Base-by-base conservation (phyloP, 1,140 invertebrate genomes). In the Palaemon carinicauda region DNA sequence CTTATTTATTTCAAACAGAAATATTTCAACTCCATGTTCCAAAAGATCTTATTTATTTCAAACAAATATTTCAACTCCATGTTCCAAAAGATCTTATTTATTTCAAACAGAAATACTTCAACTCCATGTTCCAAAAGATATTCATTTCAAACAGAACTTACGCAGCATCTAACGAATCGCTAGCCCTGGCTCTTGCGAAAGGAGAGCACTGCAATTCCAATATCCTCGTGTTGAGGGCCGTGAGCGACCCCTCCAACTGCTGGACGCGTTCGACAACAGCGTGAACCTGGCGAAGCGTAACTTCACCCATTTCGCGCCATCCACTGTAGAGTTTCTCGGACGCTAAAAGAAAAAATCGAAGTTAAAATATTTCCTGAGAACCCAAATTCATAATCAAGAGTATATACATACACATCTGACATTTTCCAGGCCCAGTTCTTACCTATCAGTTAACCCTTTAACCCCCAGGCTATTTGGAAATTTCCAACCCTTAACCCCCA, bases 291-390 rank as follows among this genome's bases (percentile, higher is more conserved):
- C 87, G 74, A 14, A 88, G 71, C 12, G 88, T 88, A 2, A 78
- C 80, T 51, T 88, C 89, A 12, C 89, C 89, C 73, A 87, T 87
- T n/a, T 88, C 87, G 12, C 89, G 87, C 90, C 90, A 90, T 3
- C 83, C 85, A 56, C 88, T 83, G 86, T 86, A 80, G 12, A 89
- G 71, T 33, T 89, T 87, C 52, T 88, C 75, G 52, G 89, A 90
- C 19, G 80, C 89, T 90, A 77, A 41, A 69, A 52, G 10, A 65
- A 80, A 51, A 29, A 56, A 21, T 24, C 10, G 10, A 56, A 50
- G 1, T 17, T 29, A 1, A 21, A 27, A 15, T 29, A 84, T 5
- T 80, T 73, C 7, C n/a, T 54, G 41, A 12, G 31, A 17, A 12
- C 10, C 50, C n/a, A 50, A 19, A 60, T 52, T 80, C 4, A 21